A percentile compares a stretch with the other conserved stretches of the same genome.
Conservation (phyloP, 2,888 invertebrate species). For the Metellina segmentata region DNA sequence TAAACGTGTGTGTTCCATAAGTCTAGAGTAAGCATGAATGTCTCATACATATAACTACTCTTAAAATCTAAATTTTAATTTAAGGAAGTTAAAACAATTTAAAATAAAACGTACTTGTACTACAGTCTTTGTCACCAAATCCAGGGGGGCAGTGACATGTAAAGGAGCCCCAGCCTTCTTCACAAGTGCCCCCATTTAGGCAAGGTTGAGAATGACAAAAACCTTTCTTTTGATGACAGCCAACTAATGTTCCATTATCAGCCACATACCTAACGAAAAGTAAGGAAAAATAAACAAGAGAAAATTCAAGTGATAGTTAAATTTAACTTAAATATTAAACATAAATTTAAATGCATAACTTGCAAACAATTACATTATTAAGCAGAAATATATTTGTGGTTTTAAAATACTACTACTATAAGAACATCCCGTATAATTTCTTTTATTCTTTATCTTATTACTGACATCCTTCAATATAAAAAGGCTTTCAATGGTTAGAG, state of each 20-base stretch:
- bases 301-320: background rate
- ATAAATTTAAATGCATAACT: background rate
- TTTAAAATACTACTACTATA: too few species aligned
- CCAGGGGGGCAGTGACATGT: conserved; percentile 89
- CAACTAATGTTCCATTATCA: conserved; percentile 92
- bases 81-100: background rate
- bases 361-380: too few species aligned
- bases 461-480: too few species aligned
- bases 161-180: conserved; percentile 93
- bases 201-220: conserved; percentile 93
- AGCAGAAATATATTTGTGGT: too few species aligned
- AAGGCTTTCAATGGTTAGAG: too few species aligned
- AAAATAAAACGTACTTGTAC: conserved; percentile 61
- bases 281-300: background rate
- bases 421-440: too few species aligned
- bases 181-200: conserved; percentile 91
- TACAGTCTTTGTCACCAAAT: conserved; percentile 93
- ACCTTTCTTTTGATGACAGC: conserved; percentile 92
- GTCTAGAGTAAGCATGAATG: too few species aligned
- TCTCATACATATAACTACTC: too few species aligned
- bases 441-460: too few species aligned
- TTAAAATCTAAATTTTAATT: too few species aligned
- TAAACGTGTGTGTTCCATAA: too few species aligned
- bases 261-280: conserved; percentile 87
- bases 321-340: background rate